phyloP scores from a whole-genome alignment of 2,113 vertebrate genomes.

The Gavia stellata region DNA sequence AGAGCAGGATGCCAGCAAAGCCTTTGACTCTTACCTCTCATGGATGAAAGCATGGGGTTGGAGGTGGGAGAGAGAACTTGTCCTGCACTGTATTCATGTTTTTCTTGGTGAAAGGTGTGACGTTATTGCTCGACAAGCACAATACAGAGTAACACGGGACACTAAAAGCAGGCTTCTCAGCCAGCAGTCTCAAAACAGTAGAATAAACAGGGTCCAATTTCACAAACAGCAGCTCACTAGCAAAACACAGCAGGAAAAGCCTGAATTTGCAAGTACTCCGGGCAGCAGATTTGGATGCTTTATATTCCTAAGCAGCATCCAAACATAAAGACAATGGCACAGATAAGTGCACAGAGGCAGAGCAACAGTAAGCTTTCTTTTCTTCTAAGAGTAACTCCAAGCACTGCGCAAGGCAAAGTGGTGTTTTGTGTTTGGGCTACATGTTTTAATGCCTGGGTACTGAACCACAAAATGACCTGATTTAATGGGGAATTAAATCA shows the following conservation, averaged over 20 bases:
- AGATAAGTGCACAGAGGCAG: background rate
- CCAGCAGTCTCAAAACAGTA: background rate
- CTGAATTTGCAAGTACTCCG: background rate
- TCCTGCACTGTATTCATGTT: background rate
- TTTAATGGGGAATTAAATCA: conserved; percentile 13
- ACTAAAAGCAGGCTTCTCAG: background rate
- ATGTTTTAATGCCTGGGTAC: background rate
- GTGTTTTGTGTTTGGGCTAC: background rate
- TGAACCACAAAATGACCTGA: background rate
- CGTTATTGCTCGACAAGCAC: background rate
- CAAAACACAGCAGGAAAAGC: background rate
- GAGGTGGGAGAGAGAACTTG: background rate
- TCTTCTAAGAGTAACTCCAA: background rate
- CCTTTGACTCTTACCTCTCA: background rate
- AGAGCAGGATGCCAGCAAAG: background rate
- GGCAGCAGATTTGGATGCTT: background rate
- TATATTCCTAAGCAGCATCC: background rate
- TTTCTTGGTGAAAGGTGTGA: background rate
- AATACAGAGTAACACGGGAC: background rate
- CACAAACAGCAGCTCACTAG: background rate
- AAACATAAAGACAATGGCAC: background rate
- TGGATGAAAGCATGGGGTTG: background rate
- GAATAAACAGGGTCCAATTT: background rate
- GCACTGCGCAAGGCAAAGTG: background rate
- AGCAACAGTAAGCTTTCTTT: background rate